Conservation (phyloP, 1,140 invertebrate genomes). For the Caerostris darwini region DNA sequence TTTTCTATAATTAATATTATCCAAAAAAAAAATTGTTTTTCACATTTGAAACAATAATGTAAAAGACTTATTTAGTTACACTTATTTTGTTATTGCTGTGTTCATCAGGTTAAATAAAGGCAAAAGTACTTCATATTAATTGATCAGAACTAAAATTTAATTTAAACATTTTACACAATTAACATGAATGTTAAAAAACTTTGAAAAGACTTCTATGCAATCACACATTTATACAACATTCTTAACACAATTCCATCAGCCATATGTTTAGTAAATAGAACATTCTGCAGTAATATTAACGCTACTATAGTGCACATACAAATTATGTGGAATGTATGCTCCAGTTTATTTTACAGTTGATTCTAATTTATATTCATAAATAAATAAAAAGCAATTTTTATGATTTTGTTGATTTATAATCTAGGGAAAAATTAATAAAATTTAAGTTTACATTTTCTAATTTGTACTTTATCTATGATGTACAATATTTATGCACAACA, state of each 20-base stretch:
- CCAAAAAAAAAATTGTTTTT: too few relatives aligned
- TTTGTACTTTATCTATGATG: constrained; percentile 19
- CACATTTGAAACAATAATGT: too few relatives aligned
- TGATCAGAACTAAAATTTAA: constrained; percentile 77
- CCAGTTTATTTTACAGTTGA: neutral
- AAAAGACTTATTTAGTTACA: too few relatives aligned
- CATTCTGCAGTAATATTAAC: constrained; percentile 49
- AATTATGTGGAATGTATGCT: constrained; percentile 32
- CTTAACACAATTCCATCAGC: neutral
- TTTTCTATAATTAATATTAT: too few relatives aligned
- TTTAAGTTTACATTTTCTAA: neutral
- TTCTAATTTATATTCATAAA: neutral
- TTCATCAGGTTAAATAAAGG: neutral
- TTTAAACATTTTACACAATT: constrained; percentile 76
- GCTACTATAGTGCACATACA: neutral
- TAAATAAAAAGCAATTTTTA: neutral
- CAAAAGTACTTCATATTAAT: constrained; percentile 2
- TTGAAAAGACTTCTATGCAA: constrained; percentile 52
- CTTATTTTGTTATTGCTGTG: too few relatives aligned
- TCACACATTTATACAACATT: neutral
- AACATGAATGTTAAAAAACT: constrained; percentile 76
- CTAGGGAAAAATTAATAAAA: too few relatives aligned
- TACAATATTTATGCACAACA: neutral
- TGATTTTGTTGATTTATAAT: too few relatives aligned
- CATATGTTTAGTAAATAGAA: neutral